Conservation (phyloP, 2,888 invertebrate species). For the Cosmorhoe ocellata region DNA sequence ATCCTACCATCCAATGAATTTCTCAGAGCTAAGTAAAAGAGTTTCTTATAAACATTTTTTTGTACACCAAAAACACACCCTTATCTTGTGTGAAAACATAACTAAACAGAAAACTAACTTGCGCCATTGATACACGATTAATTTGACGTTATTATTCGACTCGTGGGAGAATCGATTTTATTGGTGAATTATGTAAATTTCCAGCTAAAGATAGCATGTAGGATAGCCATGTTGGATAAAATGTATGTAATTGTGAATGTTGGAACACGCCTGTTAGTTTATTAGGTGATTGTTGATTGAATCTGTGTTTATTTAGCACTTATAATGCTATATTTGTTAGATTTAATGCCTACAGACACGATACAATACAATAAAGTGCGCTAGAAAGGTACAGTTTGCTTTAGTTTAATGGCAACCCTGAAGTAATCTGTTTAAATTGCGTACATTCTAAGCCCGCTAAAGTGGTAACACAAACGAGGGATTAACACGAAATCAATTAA, state of each 20-base stretch:
- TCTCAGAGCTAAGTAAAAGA: no score
- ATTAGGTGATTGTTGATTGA: constrained; percentile 5
- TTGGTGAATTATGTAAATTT: constrained; percentile 30
- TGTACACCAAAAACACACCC: constrained; percentile 4
- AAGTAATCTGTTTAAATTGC: no score
- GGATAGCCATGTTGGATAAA: constrained; percentile 25
- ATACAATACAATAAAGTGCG: no score
- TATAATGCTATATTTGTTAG: background rate
- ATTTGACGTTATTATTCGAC: constrained; percentile 28
- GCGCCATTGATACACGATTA: constrained; percentile 22
- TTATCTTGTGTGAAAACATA: constrained; percentile 26
- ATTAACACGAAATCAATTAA: no score
- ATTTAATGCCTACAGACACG: no score
- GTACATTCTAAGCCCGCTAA: no score
- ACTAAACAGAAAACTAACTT: constrained; percentile 17
- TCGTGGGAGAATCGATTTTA: constrained; percentile 31
- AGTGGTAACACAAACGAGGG: no score
- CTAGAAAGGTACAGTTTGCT: no score
- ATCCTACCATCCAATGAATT: no score
- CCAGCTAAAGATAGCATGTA: constrained; percentile 24
- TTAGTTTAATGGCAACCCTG: no score
- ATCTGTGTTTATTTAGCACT: background rate
- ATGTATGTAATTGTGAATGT: constrained; percentile 12
- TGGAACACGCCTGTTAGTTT: constrained; percentile 3
- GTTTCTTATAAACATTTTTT: background rate